These are phyloP conservation scores for Lethenteron camtschaticum DNA, from an alignment of 2,113 vertebrate species.

Conservation along the genomic window DNA sequence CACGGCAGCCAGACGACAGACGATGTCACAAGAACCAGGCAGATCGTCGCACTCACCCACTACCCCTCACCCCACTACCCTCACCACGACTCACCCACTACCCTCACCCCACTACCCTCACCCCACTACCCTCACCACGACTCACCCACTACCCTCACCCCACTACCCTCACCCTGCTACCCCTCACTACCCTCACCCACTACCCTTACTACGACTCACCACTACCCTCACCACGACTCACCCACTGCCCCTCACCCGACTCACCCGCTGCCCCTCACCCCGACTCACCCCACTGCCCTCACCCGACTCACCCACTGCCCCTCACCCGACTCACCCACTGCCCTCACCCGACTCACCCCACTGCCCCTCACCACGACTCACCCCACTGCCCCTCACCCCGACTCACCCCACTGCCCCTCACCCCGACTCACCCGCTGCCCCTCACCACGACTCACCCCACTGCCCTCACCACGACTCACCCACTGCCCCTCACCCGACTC, in stretches of 20 bases:
- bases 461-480: background rate
- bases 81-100: background rate
- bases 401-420: background rate
- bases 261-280: background rate
- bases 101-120: background rate
- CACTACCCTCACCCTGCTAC: background rate
- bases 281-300: background rate
- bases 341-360: background rate
- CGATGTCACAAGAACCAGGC: too few species aligned
- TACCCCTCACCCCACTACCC: background rate
- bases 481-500: background rate
- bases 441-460: background rate
- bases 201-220: background rate
- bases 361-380: background rate
- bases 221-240: background rate
- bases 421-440: background rate
- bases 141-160: background rate
- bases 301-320: background rate
- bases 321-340: background rate
- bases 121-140: background rate
- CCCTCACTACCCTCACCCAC: background rate
- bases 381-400: background rate
- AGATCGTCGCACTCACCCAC: background rate
- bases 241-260: background rate
- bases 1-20: too few species aligned